Conservation (phyloP, 2,888 invertebrate species). For the Nebria brevicollis region DNA sequence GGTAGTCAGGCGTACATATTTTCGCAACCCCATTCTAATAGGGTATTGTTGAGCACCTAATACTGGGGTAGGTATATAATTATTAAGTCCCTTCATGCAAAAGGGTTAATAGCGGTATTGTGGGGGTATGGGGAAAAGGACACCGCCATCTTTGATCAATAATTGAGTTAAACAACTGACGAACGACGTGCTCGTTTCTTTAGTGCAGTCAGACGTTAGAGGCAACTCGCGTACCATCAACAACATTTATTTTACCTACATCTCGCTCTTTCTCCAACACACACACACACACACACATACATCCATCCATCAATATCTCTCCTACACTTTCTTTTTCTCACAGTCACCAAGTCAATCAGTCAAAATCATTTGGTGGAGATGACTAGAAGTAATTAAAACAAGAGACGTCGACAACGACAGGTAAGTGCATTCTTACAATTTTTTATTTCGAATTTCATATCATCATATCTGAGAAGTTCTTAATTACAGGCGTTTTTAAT, state of each 20-base stretch:
- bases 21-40: slow-evolving; percentile 46
- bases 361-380: background rate
- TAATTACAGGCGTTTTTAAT: no score
- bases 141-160: slow-evolving; percentile 65
- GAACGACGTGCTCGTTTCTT: slow-evolving; percentile 61
- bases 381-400: background rate
- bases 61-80: slow-evolving; percentile 63
- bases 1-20: slow-evolving; percentile 35
- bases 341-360: background rate
- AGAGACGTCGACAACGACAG: background rate
- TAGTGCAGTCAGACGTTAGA: slow-evolving; percentile 36
- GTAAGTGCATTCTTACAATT: no score
- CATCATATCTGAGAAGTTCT: no score
- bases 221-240: slow-evolving; percentile 6
- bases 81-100: slow-evolving; percentile 62
- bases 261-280: background rate
- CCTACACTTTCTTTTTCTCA: background rate
- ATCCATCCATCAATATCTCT: background rate
- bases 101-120: slow-evolving; percentile 62
- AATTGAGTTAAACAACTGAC: slow-evolving; percentile 65
- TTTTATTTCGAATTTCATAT: no score
- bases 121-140: slow-evolving; percentile 58
- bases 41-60: slow-evolving; percentile 61
- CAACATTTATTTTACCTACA: background rate
- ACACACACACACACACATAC: background rate